Evolutionary conservation across 2,797 vertebrate genomes (phyloP), one percentile per base, ranked within the genome.

Genomic region (Diplodus puntazzo): DNA sequence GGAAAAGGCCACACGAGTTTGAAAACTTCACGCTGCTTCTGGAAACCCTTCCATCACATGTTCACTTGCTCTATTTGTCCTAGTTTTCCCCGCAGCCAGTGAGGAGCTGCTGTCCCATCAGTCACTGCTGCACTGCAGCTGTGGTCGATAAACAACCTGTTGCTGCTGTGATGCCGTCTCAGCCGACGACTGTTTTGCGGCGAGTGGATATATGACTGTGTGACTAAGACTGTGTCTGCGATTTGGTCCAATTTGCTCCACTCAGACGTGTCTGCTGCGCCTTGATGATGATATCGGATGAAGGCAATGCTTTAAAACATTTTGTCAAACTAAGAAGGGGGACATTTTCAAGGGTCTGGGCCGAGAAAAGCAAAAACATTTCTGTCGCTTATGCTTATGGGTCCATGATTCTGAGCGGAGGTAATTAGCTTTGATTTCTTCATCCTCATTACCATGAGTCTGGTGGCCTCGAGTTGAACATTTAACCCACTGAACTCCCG

Each of bases 51-150:
- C 23, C n/a, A 52, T 63, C 21, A 57, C 9, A 25, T 16, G 48
- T 11, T 23, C 43, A 13, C 11, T 53, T 48, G 14, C 21, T 55
- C 20, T 18, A 5, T 16, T 58, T 68, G 72, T 69, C 59, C 18
- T 46, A 43, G 16, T 53, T 75, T 59, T 46, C 13, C 11, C 61
- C 61, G 61, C 50, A 74, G 67, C 43, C 23, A 25, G 5, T 11
- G 39, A 34, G 27, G 5, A 46, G 48, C 58, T 21, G 5, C 16
- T 5, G 54, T 71, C 46, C 57, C 43, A 43, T 49, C 34, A 5
- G 42, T 43, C 21, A 13, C 65, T 45, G 74, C 43, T 67, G 70
- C 23, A 14, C 62, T 55, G 75, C 79, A 79, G 82, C 74, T 81
- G 67, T 49, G 53, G 57, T 75, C 81, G 71, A 63, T 59, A 39